Conservation (phyloP, 2,888 invertebrate species). For the Cryptophagus acutangulus region DNA sequence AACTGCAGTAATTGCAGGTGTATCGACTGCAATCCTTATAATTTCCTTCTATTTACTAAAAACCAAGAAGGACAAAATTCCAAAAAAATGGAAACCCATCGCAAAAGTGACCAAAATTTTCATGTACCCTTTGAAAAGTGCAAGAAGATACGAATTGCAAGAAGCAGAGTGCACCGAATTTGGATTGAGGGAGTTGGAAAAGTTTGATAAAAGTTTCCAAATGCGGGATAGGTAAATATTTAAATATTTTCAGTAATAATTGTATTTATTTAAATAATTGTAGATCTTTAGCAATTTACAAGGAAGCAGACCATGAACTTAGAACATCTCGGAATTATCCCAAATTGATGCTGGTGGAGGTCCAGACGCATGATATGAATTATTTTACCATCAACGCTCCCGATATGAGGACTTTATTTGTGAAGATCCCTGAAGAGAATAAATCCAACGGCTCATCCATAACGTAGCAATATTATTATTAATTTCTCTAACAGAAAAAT, state of each 20-base stretch:
- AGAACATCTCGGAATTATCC: conserved; percentile 48
- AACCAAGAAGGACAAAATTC: conserved; percentile 33
- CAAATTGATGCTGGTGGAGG: conserved; percentile 47
- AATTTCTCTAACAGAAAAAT: too few species aligned
- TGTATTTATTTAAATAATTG: conserved; percentile 16
- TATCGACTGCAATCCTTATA: conserved; percentile 28
- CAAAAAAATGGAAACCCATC: conserved; percentile 40
- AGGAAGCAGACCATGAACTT: conserved; percentile 44
- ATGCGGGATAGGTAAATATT: conserved; percentile 37
- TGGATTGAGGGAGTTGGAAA: conserved; percentile 35
- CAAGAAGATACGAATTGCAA: conserved; percentile 38
- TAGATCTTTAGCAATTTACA: conserved; percentile 48
- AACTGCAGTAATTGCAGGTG: too few species aligned
- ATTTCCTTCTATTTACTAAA: conserved; percentile 29
- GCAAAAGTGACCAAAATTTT: conserved; percentile 40
- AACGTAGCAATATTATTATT: too few species aligned
- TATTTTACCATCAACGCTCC: conserved; percentile 48
- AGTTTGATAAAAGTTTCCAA: conserved; percentile 30
- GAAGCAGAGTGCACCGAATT: conserved; percentile 38
- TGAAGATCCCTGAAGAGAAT: conserved; percentile 42
- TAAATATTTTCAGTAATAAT: conserved; percentile 5
- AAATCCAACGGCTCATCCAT: conserved; percentile 27
- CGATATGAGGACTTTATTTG: conserved; percentile 47
- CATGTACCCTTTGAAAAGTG: conserved; percentile 45
- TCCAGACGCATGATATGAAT: conserved; percentile 43